A percentile compares a stretch with the other conserved stretches of the same genome.
phyloP scores from a whole-genome alignment of 2,888 invertebrate species.

The Tenthredo scrophulariae region DNA sequence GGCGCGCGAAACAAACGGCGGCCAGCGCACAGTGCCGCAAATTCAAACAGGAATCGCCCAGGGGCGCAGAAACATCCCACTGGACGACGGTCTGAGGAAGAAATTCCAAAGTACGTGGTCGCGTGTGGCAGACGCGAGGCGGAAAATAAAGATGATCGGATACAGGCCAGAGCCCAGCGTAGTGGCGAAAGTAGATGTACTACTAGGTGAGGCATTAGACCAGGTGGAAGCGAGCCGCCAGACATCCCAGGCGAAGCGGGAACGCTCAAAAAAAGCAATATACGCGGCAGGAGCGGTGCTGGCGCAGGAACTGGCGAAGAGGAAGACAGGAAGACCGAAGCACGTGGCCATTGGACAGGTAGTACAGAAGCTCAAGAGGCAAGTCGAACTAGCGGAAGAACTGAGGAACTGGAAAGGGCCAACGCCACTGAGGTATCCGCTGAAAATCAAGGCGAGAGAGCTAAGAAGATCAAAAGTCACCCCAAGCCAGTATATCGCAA shows the following conservation, averaged over 20 bases:
- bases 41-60: too few species aligned
- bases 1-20: too few species aligned
- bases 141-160: too few species aligned
- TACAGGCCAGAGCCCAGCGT: too few species aligned
- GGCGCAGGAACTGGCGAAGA: background rate
- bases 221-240: background rate
- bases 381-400: background rate
- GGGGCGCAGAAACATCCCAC: too few species aligned
- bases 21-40: too few species aligned
- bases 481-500: conserved; percentile 29
- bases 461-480: background rate
- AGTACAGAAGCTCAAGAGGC: conserved; percentile 1
- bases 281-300: conserved; percentile 12
- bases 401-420: background rate
- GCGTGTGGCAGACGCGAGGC: too few species aligned
- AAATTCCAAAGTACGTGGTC: too few species aligned
- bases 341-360: conserved; percentile 2
- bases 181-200: background rate
- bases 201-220: background rate
- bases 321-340: background rate
- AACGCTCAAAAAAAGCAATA: conserved; percentile 42
- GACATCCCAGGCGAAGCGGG: background rate
- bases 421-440: background rate
- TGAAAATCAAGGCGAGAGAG: conserved; percentile 32
- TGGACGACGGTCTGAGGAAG: too few species aligned